These are phyloP conservation scores for Noturus placidus DNA, from an alignment of 2,113 vertebrate genomes.

Conservation along the genomic window DNA sequence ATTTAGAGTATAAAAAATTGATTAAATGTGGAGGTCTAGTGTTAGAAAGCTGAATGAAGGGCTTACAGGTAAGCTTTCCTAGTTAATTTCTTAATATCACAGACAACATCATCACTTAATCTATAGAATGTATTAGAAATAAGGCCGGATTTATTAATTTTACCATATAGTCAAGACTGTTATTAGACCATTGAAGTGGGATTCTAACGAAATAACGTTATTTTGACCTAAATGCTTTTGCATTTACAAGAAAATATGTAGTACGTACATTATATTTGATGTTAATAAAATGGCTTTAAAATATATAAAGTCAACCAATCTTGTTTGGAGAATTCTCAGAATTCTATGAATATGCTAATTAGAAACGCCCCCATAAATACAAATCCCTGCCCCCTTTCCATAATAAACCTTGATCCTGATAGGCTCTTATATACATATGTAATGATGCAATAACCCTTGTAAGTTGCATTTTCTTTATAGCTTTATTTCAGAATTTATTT, in stretches of 20 bases:
- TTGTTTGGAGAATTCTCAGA: background rate
- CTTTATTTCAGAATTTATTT: background rate
- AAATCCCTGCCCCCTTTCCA: background rate
- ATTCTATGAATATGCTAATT: background rate
- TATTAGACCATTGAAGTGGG: background rate
- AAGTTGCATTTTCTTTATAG: background rate
- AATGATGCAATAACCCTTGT: background rate
- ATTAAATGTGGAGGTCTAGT: background rate
- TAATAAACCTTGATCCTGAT: background rate
- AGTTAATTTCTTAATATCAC: background rate
- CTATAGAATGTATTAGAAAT: background rate
- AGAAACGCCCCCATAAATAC: background rate
- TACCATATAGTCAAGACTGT: background rate
- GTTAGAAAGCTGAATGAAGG: background rate
- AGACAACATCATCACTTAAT: background rate
- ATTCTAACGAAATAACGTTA: background rate
- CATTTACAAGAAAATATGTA: background rate
- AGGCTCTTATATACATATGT: background rate
- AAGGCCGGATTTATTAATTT: background rate
- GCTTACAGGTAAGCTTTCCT: slow-evolving; percentile 2
- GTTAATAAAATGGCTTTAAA: background rate
- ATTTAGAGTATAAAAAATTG: slow-evolving; percentile 30
- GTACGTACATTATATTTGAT: background rate
- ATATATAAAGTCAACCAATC: background rate
- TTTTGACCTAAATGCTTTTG: background rate